Evolutionary conservation across 2,888 invertebrate species (phyloP), one percentile per base, ranked within the genome.

Genomic region (Nymphalis polychloros): DNA sequence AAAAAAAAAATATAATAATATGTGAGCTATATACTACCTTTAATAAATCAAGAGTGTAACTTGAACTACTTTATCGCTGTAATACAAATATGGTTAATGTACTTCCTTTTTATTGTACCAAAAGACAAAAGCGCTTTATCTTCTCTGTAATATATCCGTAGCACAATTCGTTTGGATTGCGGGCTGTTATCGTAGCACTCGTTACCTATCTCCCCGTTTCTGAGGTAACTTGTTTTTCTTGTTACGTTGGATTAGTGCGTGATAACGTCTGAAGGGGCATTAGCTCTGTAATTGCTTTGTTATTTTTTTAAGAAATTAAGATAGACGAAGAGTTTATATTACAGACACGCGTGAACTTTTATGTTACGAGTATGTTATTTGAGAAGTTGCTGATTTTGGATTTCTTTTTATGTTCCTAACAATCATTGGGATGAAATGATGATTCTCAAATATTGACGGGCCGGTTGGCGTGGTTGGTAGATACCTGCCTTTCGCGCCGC

Each of bases 81-180:
- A 17, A 31, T 35, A 35, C n/a, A 55, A 55, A 55, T 35, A 31
- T 31, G 31, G 31, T 31, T 49, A 49, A 49, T 49, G 19, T 55
- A 31, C 7, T 17, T 19, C 3, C 31, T 8, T 55, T 55, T 55
- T 27, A n/a, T 52, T 35, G 53, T 31, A 55, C 35, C 8, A 55
- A 55, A 55, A 55, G 55, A 31, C 8, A 55, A 27, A 55, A 23
- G 27, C 50, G 27, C 17, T 55, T 55, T 55, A 55, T 55, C 31
- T 55, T 49, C 8, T 8, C 17, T n/a, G 55, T 55, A 55, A 55
- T 55, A 35, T 31, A 55, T 55, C 20, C 17, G 17, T 52, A 20
- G 16, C 31, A 55, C 55, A 55, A 55, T 55, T 55, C 55, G n/a
- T 17, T n/a, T 31, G 31, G 55, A 55, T 55, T 55, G 55, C 55